These are phyloP conservation scores for Murina feae DNA, from an alignment of 2,113 vertebrate species.

Conservation along the genomic window DNA sequence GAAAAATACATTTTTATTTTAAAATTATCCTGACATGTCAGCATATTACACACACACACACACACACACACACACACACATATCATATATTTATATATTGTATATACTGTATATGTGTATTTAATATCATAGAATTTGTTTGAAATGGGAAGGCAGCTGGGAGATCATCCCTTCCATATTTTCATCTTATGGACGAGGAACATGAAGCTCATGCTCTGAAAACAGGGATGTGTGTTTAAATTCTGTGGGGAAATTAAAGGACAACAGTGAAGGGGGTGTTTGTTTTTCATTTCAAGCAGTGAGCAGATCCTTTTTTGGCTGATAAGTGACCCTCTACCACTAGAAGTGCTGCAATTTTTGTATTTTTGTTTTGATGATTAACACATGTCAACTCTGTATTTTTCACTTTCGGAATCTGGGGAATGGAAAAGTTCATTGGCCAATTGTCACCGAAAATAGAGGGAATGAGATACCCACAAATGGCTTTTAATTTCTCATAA, in stretches of 20 bases:
- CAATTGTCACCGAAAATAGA: conserved; percentile 10
- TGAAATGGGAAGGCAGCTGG: background rate
- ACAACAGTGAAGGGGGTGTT: background rate
- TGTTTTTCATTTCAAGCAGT: background rate
- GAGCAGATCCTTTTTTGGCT: background rate
- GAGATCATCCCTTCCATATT: background rate
- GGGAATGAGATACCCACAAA: background rate
- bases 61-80: background rate
- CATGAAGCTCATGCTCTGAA: background rate
- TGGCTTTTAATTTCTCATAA: background rate
- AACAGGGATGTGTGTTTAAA: background rate
- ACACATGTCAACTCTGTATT: background rate
- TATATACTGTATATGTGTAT: background rate
- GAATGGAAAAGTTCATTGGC: background rate
- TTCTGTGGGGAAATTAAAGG: background rate
- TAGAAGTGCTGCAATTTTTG: background rate
- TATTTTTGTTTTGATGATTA: conserved; percentile 18
- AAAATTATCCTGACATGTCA: conserved; percentile 19
- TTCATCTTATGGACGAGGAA: conserved; percentile 4
- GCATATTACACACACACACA: background rate
- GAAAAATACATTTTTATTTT: conserved; percentile 10
- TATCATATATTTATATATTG: background rate
- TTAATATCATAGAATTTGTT: conserved; percentile 20
- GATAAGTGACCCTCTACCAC: background rate
- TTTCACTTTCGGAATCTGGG: background rate